Base-by-base conservation (phyloP, 2,797 vertebrate species). In the Sus cebifrons region DNA sequence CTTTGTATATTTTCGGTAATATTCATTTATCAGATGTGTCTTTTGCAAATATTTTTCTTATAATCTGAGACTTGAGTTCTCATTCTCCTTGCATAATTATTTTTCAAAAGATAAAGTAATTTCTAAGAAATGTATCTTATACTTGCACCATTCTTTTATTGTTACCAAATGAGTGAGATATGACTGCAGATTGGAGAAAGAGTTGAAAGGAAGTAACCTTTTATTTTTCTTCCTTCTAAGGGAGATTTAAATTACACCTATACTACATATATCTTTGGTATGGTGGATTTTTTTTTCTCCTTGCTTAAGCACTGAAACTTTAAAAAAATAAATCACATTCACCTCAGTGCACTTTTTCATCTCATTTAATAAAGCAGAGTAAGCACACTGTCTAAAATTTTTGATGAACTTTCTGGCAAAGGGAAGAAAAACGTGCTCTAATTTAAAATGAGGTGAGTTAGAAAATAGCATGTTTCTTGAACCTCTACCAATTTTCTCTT, bases 361-460 rank as follows among this genome's bases (percentile, higher is more conserved):
- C 67, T 95, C 68, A 74, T 96, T 95, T 95, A 93, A 96, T 97
- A 92, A 89, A 81, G 88, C 93, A 94, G 68, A 97, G 93, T 93
- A 95, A 97, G 94, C 95, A 88, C 29, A 65, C 44, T 96, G 60
- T 91, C 75, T 96, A 92, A 88, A 97, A 74, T 49, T 73, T 81
- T n/a, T 94, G 89, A 95, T 97, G 83, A 94, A 84, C 62, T 94
- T 94, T 86, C 93, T 92, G 94, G 96, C 95, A 97, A 91, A 82
- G 65, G 62, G 44, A 95, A 90, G 93, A 77, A 92, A 96, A 96
- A 86, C 1, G 2, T 91, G 74, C 85, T 91, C 2, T 93, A 90
- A 96, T 92, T 96, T 97, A 73, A 86, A 96, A 96, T 96, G 86
- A 96, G 67, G 78, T 91, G 32, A 71, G 56, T 92, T 86, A 84